A percentile compares a stretch with the other conserved stretches of the same genome.
phyloP scores from a whole-genome alignment of 2,113 vertebrate genomes.

The Alosa alosa region DNA sequence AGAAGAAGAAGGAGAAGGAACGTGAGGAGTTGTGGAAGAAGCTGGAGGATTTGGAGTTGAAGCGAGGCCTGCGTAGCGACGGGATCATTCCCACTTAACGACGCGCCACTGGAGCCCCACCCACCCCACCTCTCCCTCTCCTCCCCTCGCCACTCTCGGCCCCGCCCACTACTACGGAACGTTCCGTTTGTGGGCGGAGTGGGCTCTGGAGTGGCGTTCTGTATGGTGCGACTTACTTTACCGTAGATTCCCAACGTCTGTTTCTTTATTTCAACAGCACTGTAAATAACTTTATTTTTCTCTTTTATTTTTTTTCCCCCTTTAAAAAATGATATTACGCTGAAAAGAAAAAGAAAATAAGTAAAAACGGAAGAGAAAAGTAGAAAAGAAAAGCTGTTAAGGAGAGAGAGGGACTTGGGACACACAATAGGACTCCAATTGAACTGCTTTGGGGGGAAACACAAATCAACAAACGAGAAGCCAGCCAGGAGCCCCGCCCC shows the following conservation, averaged over 20 bases:
- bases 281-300: slow-evolving; percentile 93
- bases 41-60: slow-evolving; percentile 98
- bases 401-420: slow-evolving; percentile 76
- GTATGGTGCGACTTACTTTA: slow-evolving; percentile 97
- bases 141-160: slow-evolving; percentile 42
- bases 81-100: slow-evolving; percentile 98
- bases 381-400: slow-evolving; percentile 68
- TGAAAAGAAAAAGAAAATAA: slow-evolving; percentile 66
- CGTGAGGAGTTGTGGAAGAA: slow-evolving; percentile 99
- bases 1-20: slow-evolving; percentile 99
- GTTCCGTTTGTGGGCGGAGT: neutral
- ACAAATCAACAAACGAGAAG: slow-evolving; percentile 28
- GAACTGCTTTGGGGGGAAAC: slow-evolving; percentile 81
- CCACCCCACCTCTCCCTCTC: slow-evolving; percentile 27
- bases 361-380: slow-evolving; percentile 70
- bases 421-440: slow-evolving; percentile 76
- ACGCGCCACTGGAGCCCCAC: slow-evolving; percentile 48
- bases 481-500: slow-evolving; percentile 6
- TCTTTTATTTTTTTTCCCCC: slow-evolving; percentile 53
- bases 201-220: slow-evolving; percentile 55
- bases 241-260: slow-evolving; percentile 96
- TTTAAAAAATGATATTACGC: slow-evolving; percentile 70
- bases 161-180: neutral
- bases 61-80: slow-evolving; percentile 93
- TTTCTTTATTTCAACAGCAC: slow-evolving; percentile 99